phyloP scores from a whole-genome alignment of 30 jellyfish, hydroid and myxozoan species.

The Chrysaora quinquecirrha region DNA sequence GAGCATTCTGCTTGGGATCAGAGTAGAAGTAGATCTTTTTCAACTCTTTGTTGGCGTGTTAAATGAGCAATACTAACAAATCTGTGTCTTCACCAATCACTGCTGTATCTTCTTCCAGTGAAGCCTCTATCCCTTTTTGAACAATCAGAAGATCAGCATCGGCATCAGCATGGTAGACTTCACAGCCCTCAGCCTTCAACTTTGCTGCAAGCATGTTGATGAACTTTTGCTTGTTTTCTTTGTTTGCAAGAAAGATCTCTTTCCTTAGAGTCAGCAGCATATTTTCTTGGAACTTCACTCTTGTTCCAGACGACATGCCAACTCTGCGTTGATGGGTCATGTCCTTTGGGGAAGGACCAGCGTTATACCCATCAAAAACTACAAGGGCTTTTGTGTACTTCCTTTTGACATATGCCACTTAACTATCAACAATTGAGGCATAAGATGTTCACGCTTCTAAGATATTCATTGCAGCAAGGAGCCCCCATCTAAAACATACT shows the following conservation, averaged over 20 bases:
- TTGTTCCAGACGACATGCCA: slow-evolving; percentile 12
- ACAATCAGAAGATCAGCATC: slow-evolving; percentile 72
- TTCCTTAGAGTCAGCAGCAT: slow-evolving; percentile 14
- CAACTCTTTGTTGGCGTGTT: slow-evolving; percentile 34
- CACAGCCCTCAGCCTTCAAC: slow-evolving; percentile 36
- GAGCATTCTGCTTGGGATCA: slow-evolving; percentile 55
- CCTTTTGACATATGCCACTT: slow-evolving; percentile 39
- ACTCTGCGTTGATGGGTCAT: slow-evolving; percentile 25
- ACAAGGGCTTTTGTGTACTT: slow-evolving; percentile 31
- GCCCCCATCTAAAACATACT: slow-evolving; percentile 19
- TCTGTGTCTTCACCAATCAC: slow-evolving; percentile 72
- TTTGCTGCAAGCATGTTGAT: slow-evolving; percentile 41
- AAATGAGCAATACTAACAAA: slow-evolving; percentile 32
- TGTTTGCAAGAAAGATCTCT: slow-evolving; percentile 28
- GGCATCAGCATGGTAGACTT: slow-evolving; percentile 31
- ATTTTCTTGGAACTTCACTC: slow-evolving; percentile 18
- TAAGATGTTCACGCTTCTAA: slow-evolving; percentile 47
- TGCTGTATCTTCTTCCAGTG: slow-evolving; percentile 41
- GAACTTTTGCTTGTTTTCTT: slow-evolving; percentile 20
- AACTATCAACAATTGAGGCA: slow-evolving; percentile 45
- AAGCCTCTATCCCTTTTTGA: slow-evolving; percentile 40
- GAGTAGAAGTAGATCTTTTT: slow-evolving; percentile 36
- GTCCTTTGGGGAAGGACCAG: slow-evolving; percentile 55
- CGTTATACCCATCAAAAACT: slow-evolving; percentile 44
- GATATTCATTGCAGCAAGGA: slow-evolving; percentile 42